A percentile compares a stretch with the other conserved stretches of the same genome.
Conservation (phyloP, 1,140 invertebrate species). For the Asbolus verrucosus region DNA sequence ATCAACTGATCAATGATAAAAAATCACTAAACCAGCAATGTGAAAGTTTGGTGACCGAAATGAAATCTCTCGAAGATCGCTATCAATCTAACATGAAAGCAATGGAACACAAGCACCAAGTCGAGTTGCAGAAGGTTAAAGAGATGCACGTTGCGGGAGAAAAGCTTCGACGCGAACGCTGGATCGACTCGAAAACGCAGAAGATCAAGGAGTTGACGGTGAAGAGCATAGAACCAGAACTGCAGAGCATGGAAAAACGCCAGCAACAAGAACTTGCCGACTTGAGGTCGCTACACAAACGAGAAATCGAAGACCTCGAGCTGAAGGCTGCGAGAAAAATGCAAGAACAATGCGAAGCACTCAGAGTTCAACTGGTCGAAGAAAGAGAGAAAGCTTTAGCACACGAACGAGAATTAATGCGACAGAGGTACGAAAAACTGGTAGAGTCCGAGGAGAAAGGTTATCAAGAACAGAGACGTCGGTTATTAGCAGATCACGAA, state of each 20-base stretch:
- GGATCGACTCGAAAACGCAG: constrained; percentile 77
- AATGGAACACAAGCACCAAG: constrained; percentile 72
- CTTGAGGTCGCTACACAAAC: constrained; percentile 71
- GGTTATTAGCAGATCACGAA: constrained; percentile 67
- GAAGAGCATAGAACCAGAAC: constrained; percentile 79
- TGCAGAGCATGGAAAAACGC: constrained; percentile 73
- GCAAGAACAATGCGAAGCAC: constrained; percentile 67
- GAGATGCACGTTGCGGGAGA: constrained; percentile 75
- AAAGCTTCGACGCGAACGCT: constrained; percentile 74
- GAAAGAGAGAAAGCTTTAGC: constrained; percentile 68
- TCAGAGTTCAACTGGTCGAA: constrained; percentile 67
- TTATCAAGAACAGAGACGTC: constrained; percentile 68
- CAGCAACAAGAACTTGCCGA: constrained; percentile 73
- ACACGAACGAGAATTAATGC: constrained; percentile 67
- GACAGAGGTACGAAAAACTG: constrained; percentile 68
- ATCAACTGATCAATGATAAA: constrained; percentile 77
- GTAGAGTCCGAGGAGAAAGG: constrained; percentile 69
- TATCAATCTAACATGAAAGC: constrained; percentile 68
- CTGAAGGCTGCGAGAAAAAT: constrained; percentile 68
- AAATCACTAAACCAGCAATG: constrained; percentile 75
- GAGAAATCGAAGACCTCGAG: constrained; percentile 71
- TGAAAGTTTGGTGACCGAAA: constrained; percentile 71
- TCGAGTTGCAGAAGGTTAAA: constrained; percentile 74
- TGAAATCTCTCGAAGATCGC: constrained; percentile 68
- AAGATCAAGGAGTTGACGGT: constrained; percentile 82